phyloP scores from a whole-genome alignment of 2,113 vertebrate species.

The Amazona vittata region DNA sequence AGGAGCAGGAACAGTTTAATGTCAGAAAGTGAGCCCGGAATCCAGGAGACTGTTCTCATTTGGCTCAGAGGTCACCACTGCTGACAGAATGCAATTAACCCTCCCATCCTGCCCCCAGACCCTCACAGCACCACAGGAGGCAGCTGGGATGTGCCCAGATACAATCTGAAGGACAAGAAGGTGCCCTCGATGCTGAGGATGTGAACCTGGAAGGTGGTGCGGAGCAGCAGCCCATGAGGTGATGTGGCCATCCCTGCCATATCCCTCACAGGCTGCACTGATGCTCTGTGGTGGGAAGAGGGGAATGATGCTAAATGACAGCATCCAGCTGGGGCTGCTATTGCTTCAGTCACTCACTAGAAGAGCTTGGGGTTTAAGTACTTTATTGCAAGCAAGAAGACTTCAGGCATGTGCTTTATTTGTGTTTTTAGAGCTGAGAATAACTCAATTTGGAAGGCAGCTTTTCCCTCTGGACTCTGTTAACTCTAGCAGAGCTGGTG shows the following conservation, averaged over 20 bases:
- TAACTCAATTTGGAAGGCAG: not conserved
- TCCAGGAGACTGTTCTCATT: not conserved
- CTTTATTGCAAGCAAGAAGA: not conserved
- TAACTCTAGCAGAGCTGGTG: not conserved
- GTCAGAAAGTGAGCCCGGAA: not conserved
- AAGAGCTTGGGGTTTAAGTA: not conserved
- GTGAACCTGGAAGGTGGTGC: not conserved
- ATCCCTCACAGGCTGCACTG: not conserved
- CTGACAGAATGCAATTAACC: not conserved
- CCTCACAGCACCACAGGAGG: not conserved
- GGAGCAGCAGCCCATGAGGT: not conserved
- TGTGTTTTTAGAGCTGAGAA: not conserved
- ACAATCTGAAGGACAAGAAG: not conserved
- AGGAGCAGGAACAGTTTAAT: not conserved
- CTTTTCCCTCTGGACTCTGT: not conserved
- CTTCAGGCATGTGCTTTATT: not conserved
- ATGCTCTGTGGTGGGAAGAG: not conserved
- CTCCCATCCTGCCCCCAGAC: not conserved
- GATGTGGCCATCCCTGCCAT: fast-evolving
- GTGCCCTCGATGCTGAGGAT: not conserved
- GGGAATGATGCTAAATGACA: not conserved
- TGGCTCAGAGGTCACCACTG: not conserved
- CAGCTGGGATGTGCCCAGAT: not conserved
- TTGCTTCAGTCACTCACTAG: not conserved
- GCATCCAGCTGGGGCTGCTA: not conserved